These are phyloP conservation scores for Thomomys bottae DNA, from an alignment of 2,113 vertebrate genomes.

Conservation along the genomic window DNA sequence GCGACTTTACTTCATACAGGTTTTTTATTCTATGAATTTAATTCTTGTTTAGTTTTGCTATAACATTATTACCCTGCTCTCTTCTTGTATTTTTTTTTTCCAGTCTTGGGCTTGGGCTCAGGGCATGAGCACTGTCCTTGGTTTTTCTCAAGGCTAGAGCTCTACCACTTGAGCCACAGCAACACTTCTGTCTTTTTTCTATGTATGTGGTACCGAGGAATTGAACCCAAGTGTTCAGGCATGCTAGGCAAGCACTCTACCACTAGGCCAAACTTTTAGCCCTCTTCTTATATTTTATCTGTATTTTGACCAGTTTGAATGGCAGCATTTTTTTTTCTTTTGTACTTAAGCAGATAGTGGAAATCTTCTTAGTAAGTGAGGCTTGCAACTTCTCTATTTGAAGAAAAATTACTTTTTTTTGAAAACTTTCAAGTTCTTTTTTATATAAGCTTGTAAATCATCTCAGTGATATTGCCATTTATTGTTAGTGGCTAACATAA, in stretches of 20 bases:
- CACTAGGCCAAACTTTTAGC: no score
- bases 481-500: neutral
- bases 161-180: no score
- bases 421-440: neutral
- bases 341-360: slow-evolving; percentile 35
- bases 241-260: no score
- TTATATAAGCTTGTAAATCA: slow-evolving; percentile 1
- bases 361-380: neutral
- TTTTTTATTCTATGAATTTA: slow-evolving; percentile 46
- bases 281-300: neutral
- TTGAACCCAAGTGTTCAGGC: no score
- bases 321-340: slow-evolving; percentile 49
- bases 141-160: no score
- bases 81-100: neutral
- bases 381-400: neutral
- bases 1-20: slow-evolving; percentile 45
- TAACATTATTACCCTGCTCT: neutral
- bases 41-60: slow-evolving; percentile 50
- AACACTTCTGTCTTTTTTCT: no score
- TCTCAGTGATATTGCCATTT: neutral
- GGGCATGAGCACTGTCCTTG: no score
- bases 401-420: neutral
- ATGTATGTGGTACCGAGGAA: no score
- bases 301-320: slow-evolving; percentile 55
- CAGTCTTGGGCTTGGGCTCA: no score